phyloP scores from a whole-genome alignment of 2,113 vertebrate genomes.

The Pseudopodoces humilis region DNA sequence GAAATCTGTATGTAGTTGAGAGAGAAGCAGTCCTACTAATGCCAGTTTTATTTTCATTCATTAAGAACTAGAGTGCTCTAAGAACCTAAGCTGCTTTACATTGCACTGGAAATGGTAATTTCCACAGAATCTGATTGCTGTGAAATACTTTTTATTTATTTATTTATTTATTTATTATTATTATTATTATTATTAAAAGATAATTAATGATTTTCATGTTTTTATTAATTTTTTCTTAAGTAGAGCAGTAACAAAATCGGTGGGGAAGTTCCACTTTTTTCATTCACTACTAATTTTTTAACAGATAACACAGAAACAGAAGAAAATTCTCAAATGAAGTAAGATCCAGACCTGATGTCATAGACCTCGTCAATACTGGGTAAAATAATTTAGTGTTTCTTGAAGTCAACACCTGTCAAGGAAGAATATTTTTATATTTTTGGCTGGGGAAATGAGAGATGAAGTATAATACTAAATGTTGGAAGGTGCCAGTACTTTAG shows the following conservation, averaged over 20 bases:
- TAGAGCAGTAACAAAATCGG: neutral
- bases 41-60: neutral
- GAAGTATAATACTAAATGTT: neutral
- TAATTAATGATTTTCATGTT: neutral
- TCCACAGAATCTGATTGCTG: neutral
- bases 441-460: neutral
- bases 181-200: neutral
- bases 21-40: neutral
- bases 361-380: conserved; percentile 61
- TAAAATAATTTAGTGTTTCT: conserved; percentile 43
- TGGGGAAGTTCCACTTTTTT: neutral
- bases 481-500: neutral
- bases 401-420: neutral
- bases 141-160: accelerated
- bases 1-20: neutral
- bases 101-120: neutral
- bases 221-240: neutral
- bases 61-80: neutral
- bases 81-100: neutral
- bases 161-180: neutral
- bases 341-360: conserved; percentile 70
- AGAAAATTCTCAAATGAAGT: conserved; percentile 69
- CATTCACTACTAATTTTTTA: neutral
- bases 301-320: conserved; percentile 65
- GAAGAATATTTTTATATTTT: neutral